phyloP scores from a whole-genome alignment of 2,113 vertebrate species.

The Sminthopsis crassicaudata region DNA sequence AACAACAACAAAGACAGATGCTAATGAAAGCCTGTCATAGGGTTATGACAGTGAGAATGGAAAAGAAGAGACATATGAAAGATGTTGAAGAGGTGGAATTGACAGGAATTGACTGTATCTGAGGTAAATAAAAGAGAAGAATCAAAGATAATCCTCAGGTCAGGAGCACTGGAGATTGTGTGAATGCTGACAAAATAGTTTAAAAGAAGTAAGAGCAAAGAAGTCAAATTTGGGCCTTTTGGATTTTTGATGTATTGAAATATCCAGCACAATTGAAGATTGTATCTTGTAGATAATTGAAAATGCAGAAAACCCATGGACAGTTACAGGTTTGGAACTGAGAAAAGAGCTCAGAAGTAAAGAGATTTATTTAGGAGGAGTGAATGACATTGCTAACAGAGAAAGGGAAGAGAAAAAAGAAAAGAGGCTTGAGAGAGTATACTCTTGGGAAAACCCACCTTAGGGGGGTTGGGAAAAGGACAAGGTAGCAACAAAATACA shows the following conservation, averaged over 20 bases:
- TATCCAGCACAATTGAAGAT: not conserved
- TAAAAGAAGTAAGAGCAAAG: not conserved
- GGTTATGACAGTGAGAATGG: no score
- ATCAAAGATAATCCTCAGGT: not conserved
- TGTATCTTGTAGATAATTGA: not conserved
- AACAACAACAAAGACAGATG: not conserved
- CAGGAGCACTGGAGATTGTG: not conserved
- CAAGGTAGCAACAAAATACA: not conserved
- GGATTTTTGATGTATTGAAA: not conserved
- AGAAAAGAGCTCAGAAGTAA: not conserved
- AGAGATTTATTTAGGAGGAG: not conserved
- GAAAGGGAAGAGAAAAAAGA: not conserved
- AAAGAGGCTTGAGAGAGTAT: not conserved
- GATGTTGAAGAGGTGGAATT: constrained; percentile 4
- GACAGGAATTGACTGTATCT: not conserved
- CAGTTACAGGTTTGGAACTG: not conserved
- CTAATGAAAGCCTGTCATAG: not conserved
- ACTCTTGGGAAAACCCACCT: not conserved
- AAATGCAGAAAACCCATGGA: not conserved
- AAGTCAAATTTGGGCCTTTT: not conserved
- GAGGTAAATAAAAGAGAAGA: not conserved
- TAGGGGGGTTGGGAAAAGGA: not conserved
- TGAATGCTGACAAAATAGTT: not conserved
- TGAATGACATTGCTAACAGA: not conserved
- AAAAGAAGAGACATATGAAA: not conserved